Base-by-base conservation (phyloP, 37 sponge, comb jelly and placozoan species). In the Spongia lamella region DNA sequence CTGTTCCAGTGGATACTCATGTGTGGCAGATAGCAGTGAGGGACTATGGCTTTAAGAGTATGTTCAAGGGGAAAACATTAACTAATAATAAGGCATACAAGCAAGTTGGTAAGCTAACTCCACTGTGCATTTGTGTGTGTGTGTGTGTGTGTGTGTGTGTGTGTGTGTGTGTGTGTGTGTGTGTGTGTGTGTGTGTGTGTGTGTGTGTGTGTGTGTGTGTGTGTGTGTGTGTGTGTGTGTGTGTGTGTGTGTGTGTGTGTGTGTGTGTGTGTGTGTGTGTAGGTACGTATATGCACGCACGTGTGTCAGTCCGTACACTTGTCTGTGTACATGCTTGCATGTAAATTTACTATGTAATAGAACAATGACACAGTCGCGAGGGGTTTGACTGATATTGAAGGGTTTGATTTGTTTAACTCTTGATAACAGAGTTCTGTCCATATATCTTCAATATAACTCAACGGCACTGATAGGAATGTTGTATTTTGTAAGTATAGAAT, bases 1-100 rank as follows among this genome's bases (percentile, higher is more conserved):
- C 92, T 13, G 90, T 97, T 7, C 97, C 97, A 9, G 80, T 97
- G n/a, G 97, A 97, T 53, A 90, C 91, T 0, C 97, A 97, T 66
- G 83, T 94, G 32, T 76, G 65, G 72, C 84, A 80, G 68, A 62
- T 97, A 4, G 89, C 89, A 22, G 64, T 50, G 27, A 79, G 78
- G 61, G 78, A 85, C 50, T 95, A 95, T 70, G 85, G 87, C 0
- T 24, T 90, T 3, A 79, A 43, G 47, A 43, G 47, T 43, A 43
- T 43, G 7, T 43, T 43, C 5, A 43, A 43, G 47, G 47, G 47
- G 5, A 43, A 43, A 43, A 43, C 47, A 43, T 13, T 43, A 9
- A 43, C 47, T 9, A n/a, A n/a, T n/a, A 43, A 9, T 43, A 43
- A 43, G 9, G 47, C 47, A 43, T 43, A 43, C 47, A 5, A 43